These are phyloP conservation scores for Drosophila pseudoananassae DNA, from an alignment of 1,140 invertebrate species.

Conservation along the genomic window DNA sequence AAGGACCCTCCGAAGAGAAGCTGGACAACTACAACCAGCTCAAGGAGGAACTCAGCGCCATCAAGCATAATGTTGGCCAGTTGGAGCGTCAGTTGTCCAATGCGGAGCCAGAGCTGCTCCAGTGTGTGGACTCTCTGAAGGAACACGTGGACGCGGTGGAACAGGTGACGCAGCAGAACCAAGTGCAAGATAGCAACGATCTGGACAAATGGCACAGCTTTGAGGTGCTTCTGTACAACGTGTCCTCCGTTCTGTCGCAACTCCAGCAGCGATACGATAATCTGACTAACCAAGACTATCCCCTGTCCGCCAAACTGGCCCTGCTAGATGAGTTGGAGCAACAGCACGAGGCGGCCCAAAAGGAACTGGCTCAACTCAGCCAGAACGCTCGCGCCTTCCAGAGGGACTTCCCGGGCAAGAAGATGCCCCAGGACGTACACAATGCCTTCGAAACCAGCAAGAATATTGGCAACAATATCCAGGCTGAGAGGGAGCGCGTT, in stretches of 20 bases:
- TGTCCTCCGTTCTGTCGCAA: constrained; percentile 46
- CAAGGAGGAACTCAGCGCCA: constrained; percentile 82
- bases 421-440: constrained; percentile 88
- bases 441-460: constrained; percentile 87
- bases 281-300: constrained; percentile 61
- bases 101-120: constrained; percentile 84
- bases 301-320: constrained; percentile 74
- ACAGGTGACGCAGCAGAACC: constrained; percentile 87
- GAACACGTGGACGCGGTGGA: constrained; percentile 86
- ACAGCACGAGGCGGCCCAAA: constrained; percentile 71
- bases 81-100: constrained; percentile 85
- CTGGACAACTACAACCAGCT: constrained; percentile 84
- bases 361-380: constrained; percentile 84
- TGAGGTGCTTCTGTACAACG: constrained; percentile 60
- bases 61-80: constrained; percentile 84
- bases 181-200: constrained; percentile 86
- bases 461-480: constrained; percentile 88
- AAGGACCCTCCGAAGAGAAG: constrained; percentile 86
- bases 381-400: constrained; percentile 85
- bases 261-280: constrained; percentile 70
- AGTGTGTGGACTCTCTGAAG: constrained; percentile 85
- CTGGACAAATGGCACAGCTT: constrained; percentile 90
- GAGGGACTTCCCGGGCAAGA: constrained; percentile 87
- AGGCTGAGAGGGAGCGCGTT: constrained; percentile 89
- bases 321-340: constrained; percentile 71